These are phyloP conservation scores for Aphodius sticticus DNA, from an alignment of 2,888 invertebrate species.

Conservation along the genomic window DNA sequence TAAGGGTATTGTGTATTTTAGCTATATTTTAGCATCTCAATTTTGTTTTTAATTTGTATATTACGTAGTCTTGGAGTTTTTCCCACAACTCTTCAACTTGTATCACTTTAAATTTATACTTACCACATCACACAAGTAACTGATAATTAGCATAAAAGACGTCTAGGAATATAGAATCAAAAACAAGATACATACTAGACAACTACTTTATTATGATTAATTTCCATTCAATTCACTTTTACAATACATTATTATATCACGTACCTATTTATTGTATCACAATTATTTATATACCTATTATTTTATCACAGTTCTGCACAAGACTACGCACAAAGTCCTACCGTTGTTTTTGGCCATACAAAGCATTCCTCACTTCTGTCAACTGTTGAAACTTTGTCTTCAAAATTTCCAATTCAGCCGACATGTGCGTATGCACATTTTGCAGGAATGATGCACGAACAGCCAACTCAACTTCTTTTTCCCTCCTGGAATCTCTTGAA, in stretches of 20 bases:
- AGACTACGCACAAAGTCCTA: background rate
- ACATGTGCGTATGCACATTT: background rate
- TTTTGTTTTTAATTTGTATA: too few relatives aligned
- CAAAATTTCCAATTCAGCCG: background rate
- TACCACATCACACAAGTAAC: too few relatives aligned
- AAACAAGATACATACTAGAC: too few relatives aligned
- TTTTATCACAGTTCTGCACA: background rate
- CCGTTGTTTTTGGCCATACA: background rate
- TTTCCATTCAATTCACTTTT: background rate
- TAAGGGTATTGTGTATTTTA: too few relatives aligned
- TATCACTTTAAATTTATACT: too few relatives aligned
- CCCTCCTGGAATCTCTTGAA: constrained; percentile 87
- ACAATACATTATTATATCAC: background rate
- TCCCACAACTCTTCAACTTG: too few relatives aligned
- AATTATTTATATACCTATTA: background rate
- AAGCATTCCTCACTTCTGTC: background rate
- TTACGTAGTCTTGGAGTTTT: too few relatives aligned
- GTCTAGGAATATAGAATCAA: too few relatives aligned
- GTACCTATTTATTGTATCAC: background rate
- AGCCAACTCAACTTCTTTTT: constrained; percentile 92
- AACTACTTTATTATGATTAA: background rate
- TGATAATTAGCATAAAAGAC: too few relatives aligned
- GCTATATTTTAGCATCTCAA: too few relatives aligned
- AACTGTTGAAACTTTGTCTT: background rate
- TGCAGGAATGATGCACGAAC: constrained; percentile 63